Conservation (phyloP, 1,140 invertebrate genomes). For the Oreohelix idahoensis region DNA sequence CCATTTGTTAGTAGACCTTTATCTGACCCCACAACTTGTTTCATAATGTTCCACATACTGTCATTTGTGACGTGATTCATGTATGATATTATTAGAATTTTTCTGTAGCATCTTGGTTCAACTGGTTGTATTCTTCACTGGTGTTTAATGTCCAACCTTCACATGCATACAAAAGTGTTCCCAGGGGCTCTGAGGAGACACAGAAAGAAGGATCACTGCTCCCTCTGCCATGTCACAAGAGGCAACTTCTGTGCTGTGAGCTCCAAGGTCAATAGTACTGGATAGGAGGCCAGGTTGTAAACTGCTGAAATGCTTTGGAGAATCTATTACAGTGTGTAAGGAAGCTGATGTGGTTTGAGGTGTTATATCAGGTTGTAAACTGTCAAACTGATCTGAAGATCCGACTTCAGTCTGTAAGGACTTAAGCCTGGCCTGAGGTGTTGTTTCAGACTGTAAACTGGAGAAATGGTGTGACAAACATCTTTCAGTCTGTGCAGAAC, state of each 20-base stretch:
- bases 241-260: constrained; percentile 30
- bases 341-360: not conserved
- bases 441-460: not conserved
- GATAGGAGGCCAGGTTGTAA: not conserved
- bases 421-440: not conserved
- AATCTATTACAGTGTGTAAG: not conserved
- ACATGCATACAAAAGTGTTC: too few relatives aligned
- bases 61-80: too few relatives aligned
- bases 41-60: too few relatives aligned
- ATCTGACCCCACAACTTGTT: too few relatives aligned
- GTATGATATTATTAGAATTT: too few relatives aligned
- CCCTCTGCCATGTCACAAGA: too few relatives aligned
- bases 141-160: too few relatives aligned
- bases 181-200: too few relatives aligned
- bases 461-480: not conserved
- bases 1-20: too few relatives aligned
- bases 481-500: not conserved
- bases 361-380: not conserved
- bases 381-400: not conserved
- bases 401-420: not conserved
- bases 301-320: not conserved
- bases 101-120: too few relatives aligned
- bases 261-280: not conserved
- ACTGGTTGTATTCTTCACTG: too few relatives aligned
- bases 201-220: too few relatives aligned